A percentile compares a stretch with the other conserved stretches of the same genome.
These are phyloP conservation scores for Amaurobius ferox DNA, from an alignment of 2,888 invertebrate genomes.

Conservation along the genomic window DNA sequence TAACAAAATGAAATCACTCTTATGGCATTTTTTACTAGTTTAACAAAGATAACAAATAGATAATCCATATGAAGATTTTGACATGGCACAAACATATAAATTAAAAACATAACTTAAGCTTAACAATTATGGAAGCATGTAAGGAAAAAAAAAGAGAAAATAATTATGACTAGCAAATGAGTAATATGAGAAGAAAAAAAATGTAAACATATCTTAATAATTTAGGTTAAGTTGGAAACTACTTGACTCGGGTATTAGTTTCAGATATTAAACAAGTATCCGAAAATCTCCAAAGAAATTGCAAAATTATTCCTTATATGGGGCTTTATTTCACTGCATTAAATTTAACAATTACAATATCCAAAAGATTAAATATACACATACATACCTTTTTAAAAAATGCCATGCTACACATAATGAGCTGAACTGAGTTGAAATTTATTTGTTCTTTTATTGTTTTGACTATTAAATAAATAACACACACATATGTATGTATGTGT, in stretches of 20 bases:
- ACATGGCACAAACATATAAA: conserved; percentile 40
- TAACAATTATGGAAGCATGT: conserved; percentile 31
- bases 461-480: too few species aligned
- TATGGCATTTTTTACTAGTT: neutral
- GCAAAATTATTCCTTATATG: too few species aligned
- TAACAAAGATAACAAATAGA: neutral
- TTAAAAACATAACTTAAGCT: neutral
- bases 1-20: conserved; percentile 1
- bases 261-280: neutral
- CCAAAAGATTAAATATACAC: too few species aligned
- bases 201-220: neutral
- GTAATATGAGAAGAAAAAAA: neutral
- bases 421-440: too few species aligned
- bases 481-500: too few species aligned
- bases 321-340: too few species aligned
- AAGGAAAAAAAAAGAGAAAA: neutral
- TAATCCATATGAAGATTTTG: conserved; percentile 9
- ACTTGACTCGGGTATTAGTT: neutral
- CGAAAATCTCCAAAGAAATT: neutral
- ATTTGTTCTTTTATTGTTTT: too few species aligned
- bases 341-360: too few species aligned
- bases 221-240: neutral
- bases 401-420: too few species aligned
- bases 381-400: too few species aligned
- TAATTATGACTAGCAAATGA: conserved; percentile 13